Evolutionary conservation across 2,797 vertebrate genomes (phyloP).

Genomic region (Sphenodon punctatus): DNA sequence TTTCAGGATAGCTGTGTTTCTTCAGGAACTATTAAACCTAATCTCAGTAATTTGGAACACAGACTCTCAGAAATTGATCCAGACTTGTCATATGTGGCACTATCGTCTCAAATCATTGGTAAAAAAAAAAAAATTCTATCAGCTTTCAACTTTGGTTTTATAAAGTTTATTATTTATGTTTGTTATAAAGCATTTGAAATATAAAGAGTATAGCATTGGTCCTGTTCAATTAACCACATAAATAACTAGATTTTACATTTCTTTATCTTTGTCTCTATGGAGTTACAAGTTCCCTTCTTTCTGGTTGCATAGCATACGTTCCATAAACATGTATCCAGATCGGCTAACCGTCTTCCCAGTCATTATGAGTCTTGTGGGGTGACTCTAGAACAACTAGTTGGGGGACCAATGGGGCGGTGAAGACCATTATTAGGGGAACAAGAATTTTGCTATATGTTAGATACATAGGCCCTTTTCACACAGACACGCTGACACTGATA

Average conservation of each 20-base stretch:
- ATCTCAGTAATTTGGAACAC: conserved; percentile 41
- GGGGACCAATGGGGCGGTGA: no score
- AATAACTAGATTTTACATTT: background rate
- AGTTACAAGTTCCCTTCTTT: conserved; percentile 15
- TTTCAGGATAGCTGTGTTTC: conserved; percentile 42
- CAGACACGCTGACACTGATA: no score
- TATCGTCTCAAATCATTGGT: conserved; percentile 39
- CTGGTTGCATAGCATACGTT: conserved; percentile 20
- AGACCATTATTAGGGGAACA: no score
- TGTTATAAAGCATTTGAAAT: conserved; percentile 25
- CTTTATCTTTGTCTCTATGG: background rate
- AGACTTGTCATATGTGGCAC: conserved; percentile 43
- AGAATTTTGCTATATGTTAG: no score
- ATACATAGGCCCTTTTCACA: no score
- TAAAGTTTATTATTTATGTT: no score
- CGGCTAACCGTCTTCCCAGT: no score
- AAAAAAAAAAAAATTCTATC: no score
- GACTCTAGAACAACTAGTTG: no score
- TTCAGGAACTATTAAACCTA: conserved; percentile 49
- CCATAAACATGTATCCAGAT: conserved; percentile 67
- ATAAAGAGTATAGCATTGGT: background rate
- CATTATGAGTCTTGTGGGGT: no score
- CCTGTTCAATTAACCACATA: background rate
- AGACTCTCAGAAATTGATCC: conserved; percentile 21
- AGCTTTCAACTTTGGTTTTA: accelerated